Conservation (phyloP, 2,797 vertebrate genomes). For the Poecilia picta region DNA sequence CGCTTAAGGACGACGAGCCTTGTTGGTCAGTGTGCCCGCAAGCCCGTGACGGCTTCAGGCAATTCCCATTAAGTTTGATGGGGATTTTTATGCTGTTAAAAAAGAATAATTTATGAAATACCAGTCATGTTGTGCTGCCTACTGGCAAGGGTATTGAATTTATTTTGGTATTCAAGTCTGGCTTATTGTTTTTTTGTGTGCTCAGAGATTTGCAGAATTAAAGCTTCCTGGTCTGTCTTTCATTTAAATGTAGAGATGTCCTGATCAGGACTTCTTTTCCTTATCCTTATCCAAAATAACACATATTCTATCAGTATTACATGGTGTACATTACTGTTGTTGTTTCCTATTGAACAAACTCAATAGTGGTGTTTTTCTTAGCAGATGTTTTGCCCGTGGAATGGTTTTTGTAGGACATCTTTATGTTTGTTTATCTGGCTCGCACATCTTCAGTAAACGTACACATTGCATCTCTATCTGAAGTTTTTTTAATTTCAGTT, state of each 20-base stretch:
- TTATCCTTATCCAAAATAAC: not conserved
- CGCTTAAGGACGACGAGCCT: slow-evolving; percentile 27
- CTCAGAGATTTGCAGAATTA: not conserved
- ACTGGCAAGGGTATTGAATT: slow-evolving; percentile 15
- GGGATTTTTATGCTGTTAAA: slow-evolving; percentile 35
- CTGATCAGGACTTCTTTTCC: not conserved
- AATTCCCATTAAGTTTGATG: slow-evolving; percentile 43
- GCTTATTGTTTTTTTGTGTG: no score
- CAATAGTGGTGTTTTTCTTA: not conserved
- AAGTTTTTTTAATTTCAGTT: not conserved
- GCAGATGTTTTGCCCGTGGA: not conserved
- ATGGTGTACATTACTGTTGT: not conserved
- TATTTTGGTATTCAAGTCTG: not conserved
- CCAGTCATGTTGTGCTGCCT: slow-evolving; percentile 29
- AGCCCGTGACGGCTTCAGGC: slow-evolving; percentile 30
- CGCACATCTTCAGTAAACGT: not conserved
- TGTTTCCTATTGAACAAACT: not conserved
- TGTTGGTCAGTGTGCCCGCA: slow-evolving; percentile 25
- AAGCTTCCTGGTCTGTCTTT: not conserved
- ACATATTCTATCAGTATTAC: not conserved
- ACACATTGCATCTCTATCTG: not conserved
- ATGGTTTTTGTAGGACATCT: not conserved
- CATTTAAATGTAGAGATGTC: not conserved
- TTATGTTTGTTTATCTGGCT: not conserved
- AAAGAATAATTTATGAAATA: slow-evolving; percentile 34